A percentile compares a stretch with the other conserved stretches of the same genome.
Evolutionary conservation across 2,113 vertebrate species (phyloP).

Genomic region (Syngnathus typhle): DNA sequence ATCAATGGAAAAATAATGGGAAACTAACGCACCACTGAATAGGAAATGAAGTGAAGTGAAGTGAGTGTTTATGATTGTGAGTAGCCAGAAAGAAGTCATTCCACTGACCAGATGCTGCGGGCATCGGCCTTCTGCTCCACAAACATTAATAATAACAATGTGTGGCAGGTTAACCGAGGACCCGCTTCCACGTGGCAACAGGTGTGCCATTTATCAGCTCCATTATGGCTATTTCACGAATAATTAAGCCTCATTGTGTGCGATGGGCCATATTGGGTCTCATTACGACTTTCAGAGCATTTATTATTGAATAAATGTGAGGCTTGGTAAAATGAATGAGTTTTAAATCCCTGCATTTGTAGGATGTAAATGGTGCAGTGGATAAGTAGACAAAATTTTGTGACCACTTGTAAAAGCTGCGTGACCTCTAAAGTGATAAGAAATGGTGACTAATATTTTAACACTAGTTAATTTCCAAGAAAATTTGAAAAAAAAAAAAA

Average conservation of each 20-base stretch:
- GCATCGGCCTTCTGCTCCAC: not conserved
- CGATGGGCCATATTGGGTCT: slow-evolving; percentile 22
- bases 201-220: slow-evolving; percentile 40
- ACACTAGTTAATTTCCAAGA: too few relatives aligned
- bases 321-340: not conserved
- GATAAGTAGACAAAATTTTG: too few relatives aligned
- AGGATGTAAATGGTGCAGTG: not conserved
- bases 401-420: too few relatives aligned
- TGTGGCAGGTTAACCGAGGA: slow-evolving; percentile 14
- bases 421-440: too few relatives aligned
- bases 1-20: not conserved
- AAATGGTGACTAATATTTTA: too few relatives aligned
- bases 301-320: not conserved
- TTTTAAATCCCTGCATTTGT: not conserved
- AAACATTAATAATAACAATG: not conserved
- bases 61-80: too few relatives aligned
- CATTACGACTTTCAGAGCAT: slow-evolving; percentile 17
- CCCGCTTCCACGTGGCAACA: slow-evolving; percentile 32
- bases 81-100: not conserved
- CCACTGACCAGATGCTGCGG: not conserved
- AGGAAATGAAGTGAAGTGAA: too few relatives aligned
- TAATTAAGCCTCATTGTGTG: slow-evolving; percentile 53
- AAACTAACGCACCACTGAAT: not conserved
- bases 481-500: too few relatives aligned
- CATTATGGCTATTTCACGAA: slow-evolving; percentile 51